A percentile compares a stretch with the other conserved stretches of the same genome.
Conservation (phyloP, 1,140 invertebrate species). For the Listronotus oregonensis region DNA sequence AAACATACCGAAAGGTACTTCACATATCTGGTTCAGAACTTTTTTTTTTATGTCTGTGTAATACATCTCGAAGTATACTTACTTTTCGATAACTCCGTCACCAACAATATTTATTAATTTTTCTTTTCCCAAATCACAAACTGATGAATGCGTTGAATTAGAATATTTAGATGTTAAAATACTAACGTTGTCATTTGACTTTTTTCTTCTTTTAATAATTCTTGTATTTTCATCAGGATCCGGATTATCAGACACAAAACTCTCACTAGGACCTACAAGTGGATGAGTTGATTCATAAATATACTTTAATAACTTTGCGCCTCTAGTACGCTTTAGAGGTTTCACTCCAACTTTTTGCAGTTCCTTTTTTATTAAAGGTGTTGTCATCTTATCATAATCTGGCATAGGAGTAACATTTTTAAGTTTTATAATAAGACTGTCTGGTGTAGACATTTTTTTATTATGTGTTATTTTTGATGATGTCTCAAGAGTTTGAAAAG, state of each 20-base stretch:
- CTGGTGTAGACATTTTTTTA: slow-evolving; percentile 2
- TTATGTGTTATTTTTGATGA: neutral
- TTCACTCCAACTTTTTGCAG: slow-evolving; percentile 64
- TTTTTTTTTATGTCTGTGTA: too few relatives aligned
- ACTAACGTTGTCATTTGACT: slow-evolving; percentile 3
- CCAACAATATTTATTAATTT: slow-evolving; percentile 29
- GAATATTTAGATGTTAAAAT: too few relatives aligned
- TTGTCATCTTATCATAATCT: slow-evolving; percentile 60
- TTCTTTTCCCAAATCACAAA: neutral
- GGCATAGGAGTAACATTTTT: slow-evolving; percentile 60
- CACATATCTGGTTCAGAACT: too few relatives aligned
- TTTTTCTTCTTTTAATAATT: slow-evolving; percentile 30
- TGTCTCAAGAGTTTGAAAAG: neutral
- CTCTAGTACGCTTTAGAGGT: slow-evolving; percentile 59
- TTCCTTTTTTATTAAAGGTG: slow-evolving; percentile 59
- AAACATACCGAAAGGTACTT: too few relatives aligned
- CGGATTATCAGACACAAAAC: slow-evolving; percentile 14
- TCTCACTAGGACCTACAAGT: slow-evolving; percentile 29
- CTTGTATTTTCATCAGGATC: slow-evolving; percentile 21
- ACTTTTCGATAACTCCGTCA: slow-evolving; percentile 32
- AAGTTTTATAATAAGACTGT: slow-evolving; percentile 57
- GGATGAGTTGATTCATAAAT: slow-evolving; percentile 55
- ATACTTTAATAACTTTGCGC: slow-evolving; percentile 48
- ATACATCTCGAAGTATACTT: slow-evolving; percentile 4
- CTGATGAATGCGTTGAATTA: too few relatives aligned